These are phyloP conservation scores for Phasia obesa DNA, from an alignment of 2,888 invertebrate genomes.

Conservation along the genomic window DNA sequence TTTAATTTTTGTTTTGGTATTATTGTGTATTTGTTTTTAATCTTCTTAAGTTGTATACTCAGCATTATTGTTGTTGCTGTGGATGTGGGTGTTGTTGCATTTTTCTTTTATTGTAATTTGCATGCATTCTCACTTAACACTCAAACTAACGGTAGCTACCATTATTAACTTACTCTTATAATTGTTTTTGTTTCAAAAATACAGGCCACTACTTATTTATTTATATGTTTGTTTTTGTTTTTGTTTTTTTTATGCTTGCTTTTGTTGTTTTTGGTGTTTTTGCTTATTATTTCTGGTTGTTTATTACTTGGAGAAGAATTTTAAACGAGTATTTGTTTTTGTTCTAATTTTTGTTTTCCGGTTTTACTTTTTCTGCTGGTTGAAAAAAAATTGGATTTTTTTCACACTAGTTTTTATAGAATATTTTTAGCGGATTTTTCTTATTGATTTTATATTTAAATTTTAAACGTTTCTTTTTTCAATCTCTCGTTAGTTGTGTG, in stretches of 20 bases:
- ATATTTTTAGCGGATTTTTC: slow-evolving; percentile 23
- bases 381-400: slow-evolving; percentile 21
- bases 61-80: slow-evolving; percentile 16
- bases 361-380: slow-evolving; percentile 46
- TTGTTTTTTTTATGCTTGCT: background rate
- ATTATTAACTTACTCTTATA: slow-evolving; percentile 21
- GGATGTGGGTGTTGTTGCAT: slow-evolving; percentile 12
- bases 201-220: slow-evolving; percentile 30
- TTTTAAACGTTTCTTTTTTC: slow-evolving; percentile 6
- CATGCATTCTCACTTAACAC: slow-evolving; percentile 13
- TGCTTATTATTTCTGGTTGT: background rate
- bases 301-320: slow-evolving; percentile 2
- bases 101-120: slow-evolving; percentile 10
- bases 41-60: slow-evolving; percentile 57
- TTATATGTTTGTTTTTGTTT: slow-evolving; percentile 17
- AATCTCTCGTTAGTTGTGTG: background rate
- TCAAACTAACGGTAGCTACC: background rate
- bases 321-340: background rate
- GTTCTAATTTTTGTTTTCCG: slow-evolving; percentile 50
- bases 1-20: slow-evolving; percentile 22
- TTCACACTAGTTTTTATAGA: background rate
- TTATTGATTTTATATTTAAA: slow-evolving; percentile 34
- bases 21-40: slow-evolving; percentile 53
- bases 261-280: slow-evolving; percentile 26
- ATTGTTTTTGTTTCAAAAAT: slow-evolving; percentile 35